phyloP scores from a whole-genome alignment of 2,797 vertebrate species.

The Craterocephalus amniculus region DNA sequence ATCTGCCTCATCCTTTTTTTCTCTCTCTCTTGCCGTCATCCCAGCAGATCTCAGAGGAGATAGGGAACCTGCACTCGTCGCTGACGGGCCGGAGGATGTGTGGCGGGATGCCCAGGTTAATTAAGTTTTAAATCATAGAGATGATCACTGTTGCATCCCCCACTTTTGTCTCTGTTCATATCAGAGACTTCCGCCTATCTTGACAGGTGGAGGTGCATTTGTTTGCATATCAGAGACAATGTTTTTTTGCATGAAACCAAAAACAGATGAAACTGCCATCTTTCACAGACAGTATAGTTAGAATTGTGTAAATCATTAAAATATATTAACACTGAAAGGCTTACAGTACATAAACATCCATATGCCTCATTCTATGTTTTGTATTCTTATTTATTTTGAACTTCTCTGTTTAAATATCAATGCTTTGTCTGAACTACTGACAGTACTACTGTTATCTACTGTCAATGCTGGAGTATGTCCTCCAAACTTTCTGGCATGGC shows the following conservation, averaged over 20 bases:
- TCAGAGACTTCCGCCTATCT: constrained; percentile 28
- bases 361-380: no score
- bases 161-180: constrained; percentile 30
- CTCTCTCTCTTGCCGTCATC: constrained; percentile 31
- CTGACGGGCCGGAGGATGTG: constrained; percentile 58
- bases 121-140: constrained; percentile 81
- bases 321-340: no score
- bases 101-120: constrained; percentile 74
- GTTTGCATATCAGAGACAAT: constrained; percentile 22
- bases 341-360: no score
- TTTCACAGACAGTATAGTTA: no score
- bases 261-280: constrained; percentile 1
- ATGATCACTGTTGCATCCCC: constrained; percentile 73
- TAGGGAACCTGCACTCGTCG: constrained; percentile 47
- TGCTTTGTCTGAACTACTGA: no score
- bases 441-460: no score
- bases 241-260: constrained; percentile 22
- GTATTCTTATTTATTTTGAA: no score
- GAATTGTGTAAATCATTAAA: no score
- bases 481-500: no score
- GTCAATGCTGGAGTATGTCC: no score
- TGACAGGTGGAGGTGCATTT: constrained; percentile 34
- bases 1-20: constrained; percentile 39
- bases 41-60: constrained; percentile 60
- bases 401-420: no score